Evolutionary conservation across 2,888 invertebrate species (phyloP), one percentile per base, ranked within the genome.

Genomic region (Orchesellides sinensis): DNA sequence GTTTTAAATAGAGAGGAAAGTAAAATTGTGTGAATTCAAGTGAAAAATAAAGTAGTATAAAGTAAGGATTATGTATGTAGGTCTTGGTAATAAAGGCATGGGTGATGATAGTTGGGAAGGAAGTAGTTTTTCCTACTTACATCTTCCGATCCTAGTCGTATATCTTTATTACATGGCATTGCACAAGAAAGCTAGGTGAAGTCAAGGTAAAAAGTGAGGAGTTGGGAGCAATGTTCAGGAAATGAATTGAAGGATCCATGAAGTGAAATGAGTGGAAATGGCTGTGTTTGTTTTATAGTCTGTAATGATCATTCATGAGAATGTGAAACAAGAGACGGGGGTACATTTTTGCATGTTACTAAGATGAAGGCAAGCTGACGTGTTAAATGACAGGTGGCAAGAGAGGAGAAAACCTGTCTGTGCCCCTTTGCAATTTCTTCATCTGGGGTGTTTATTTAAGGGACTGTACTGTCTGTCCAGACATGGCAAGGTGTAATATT

Each of bases 261-360:
- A n/a, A 17, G 35, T 35, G 12, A 4, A 12, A 17, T 10, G 12
- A 19, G 19, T 52, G 52, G 52, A 52, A 52, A 52, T 52, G 17
- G 19, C 52, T n/a, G 52, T 52, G 52, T 52, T 52, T 52, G 52
- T 52, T 52, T 52, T 52, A 52, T 17, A 52, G 52, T 52, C 19
- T 52, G 52, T 52, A 52, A 52, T 52, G 52, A 52, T 52, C 52
- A 52, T 52, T 52, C 12, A 52, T 52, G 10, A 8, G 19, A 52
- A 52, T 52, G 52, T 52, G 52, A 52, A 52, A 52, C 52, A 10
- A 14, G 40, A n/a, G 40, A 40, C n/a, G n/a, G n/a, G n/a, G n/a
- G n/a, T n/a, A n/a, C n/a, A n/a, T n/a, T n/a, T n/a, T n/a, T n/a
- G n/a, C n/a, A n/a, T n/a, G n/a, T n/a, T n/a, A n/a, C n/a, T n/a